Conservation (phyloP, 92 coral and sea anemone species). For the Meandrina meandrites region DNA sequence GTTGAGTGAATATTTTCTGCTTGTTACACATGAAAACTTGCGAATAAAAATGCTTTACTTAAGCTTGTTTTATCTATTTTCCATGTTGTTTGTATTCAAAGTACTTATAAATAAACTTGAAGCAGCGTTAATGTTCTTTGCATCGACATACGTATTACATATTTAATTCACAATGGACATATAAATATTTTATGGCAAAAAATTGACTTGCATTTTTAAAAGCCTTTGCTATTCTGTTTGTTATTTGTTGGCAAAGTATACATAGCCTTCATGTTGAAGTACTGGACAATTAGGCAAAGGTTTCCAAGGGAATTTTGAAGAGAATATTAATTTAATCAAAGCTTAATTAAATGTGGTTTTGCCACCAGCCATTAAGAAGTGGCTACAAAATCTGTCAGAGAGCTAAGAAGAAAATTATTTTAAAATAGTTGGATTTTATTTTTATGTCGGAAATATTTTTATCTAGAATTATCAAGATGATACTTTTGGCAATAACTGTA, state of each 20-base stretch:
- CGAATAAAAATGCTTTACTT: background rate
- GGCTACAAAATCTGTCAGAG: background rate
- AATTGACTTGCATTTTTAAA: background rate
- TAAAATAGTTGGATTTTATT: too few relatives aligned
- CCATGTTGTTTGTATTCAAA: background rate
- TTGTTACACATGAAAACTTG: background rate
- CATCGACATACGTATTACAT: background rate
- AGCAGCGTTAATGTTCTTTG: background rate
- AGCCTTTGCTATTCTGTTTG: background rate
- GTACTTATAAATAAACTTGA: background rate
- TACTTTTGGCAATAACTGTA: too few relatives aligned
- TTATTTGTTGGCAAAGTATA: background rate
- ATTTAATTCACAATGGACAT: background rate
- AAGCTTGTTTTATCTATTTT: background rate
- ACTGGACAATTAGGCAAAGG: too few relatives aligned
- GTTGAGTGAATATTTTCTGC: background rate
- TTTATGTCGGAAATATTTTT: too few relatives aligned
- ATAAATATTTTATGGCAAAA: background rate
- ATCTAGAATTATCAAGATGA: too few relatives aligned
- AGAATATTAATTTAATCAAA: too few relatives aligned
- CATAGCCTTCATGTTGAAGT: background rate
- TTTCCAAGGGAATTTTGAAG: too few relatives aligned
- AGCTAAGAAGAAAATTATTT: too few relatives aligned
- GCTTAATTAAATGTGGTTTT: too few relatives aligned
- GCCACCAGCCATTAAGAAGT: too few relatives aligned